Percentiles rank a stretch among this genome's conserved stretches.
Conservation (phyloP, 1,140 invertebrate genomes). For the Lordiphosa clarofinis region DNA sequence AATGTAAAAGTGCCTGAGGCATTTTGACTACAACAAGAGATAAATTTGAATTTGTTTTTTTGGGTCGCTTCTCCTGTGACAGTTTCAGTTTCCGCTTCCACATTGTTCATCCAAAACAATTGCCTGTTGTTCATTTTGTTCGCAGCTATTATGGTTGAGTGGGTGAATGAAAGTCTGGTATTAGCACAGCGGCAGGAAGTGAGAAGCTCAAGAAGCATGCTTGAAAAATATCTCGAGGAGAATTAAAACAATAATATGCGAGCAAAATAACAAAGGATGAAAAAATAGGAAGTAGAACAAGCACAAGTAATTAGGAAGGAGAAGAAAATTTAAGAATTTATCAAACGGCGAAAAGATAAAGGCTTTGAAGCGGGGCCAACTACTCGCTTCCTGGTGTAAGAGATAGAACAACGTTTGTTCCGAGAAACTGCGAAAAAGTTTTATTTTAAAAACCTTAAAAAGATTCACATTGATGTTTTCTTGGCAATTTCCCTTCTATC, state of each 20-base stretch:
- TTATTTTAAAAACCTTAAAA: no score
- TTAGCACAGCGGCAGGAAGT: conserved; percentile 30
- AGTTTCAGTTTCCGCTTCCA: conserved; percentile 34
- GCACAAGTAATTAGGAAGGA: conserved; percentile 3
- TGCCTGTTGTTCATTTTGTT: conserved; percentile 23
- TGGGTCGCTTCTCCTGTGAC: conserved; percentile 41
- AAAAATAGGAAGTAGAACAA: conserved; percentile 11
- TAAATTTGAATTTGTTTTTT: conserved; percentile 48
- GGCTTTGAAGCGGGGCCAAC: no score
- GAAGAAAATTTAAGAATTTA: not conserved
- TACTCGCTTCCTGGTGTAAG: no score
- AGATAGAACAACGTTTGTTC: no score
- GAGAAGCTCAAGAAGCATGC: conserved; percentile 12
- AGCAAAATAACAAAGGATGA: not conserved
- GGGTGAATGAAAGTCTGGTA: conserved; percentile 43
- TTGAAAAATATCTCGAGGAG: conserved; percentile 14
- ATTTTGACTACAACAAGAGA: conserved; percentile 20
- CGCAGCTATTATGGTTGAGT: conserved; percentile 3
- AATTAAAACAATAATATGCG: conserved; percentile 1
- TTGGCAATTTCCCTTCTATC: no score
- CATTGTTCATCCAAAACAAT: conserved; percentile 26
- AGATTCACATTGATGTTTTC: no score
- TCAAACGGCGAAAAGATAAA: not conserved
- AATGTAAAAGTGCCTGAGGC: not conserved
- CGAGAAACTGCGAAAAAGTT: no score